A percentile compares a stretch with the other conserved stretches of the same genome.
These are phyloP conservation scores for Eupsittula cactorum DNA, from an alignment of 2,113 vertebrate genomes.

Conservation along the genomic window DNA sequence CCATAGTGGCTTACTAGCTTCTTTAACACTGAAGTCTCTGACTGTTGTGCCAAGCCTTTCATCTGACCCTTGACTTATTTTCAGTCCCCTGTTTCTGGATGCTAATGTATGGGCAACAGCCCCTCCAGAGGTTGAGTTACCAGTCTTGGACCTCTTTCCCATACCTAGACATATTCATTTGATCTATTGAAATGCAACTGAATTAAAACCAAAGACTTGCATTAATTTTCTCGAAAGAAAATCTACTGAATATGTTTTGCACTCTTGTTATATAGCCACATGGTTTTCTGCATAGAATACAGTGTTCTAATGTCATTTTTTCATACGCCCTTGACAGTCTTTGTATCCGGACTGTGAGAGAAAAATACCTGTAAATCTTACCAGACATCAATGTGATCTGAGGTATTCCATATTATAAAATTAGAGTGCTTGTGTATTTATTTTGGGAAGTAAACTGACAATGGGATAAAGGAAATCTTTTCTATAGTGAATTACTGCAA, in stretches of 20 bases:
- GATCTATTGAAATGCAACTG: background rate
- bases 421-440: background rate
- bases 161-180: background rate
- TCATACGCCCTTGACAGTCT: background rate
- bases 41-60: background rate
- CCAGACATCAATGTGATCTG: background rate
- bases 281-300: background rate
- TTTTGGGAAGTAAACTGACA: background rate
- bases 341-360: background rate
- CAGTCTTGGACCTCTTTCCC: background rate
- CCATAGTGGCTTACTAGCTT: rapidly evolving
- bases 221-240: background rate
- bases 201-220: background rate
- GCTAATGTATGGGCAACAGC: background rate
- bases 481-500: background rate
- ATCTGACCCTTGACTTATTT: background rate
- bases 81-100: background rate
- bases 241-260: background rate
- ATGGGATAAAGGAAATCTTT: background rate
- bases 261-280: background rate
- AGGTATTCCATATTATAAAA: background rate
- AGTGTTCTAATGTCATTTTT: background rate
- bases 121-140: background rate
- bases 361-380: background rate
- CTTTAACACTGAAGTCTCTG: background rate